Evolutionary conservation across 2,888 invertebrate species (phyloP), one percentile per base, ranked within the genome.

Genomic region (Yponomeuta cagnagella): DNA sequence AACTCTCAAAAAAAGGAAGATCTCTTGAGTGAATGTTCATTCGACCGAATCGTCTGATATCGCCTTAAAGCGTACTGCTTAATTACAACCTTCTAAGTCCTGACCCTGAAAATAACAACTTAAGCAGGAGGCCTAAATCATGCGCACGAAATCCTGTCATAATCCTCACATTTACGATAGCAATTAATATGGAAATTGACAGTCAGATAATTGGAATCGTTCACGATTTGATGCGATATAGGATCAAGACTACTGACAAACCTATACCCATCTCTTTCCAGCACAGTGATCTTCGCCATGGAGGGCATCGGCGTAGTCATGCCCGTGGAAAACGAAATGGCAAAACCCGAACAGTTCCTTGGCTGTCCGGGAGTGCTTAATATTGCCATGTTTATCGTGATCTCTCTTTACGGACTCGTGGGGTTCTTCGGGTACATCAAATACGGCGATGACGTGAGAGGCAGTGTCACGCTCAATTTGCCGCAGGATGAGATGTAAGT

Each of bases 201-300:
- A 23, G 23, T 23, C 23, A 23, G 23, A 23, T 23, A 23, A 23
- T 23, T 23, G 23, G 23, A 23, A 23, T 23, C 23, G 23, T 23
- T 23, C 23, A 23, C 23, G 23, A 23, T 23, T 23, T 23, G 23
- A 23, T 23, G 23, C 23, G 23, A 23, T 23, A 23, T 23, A 23
- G 23, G 23, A 23, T 8, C 8, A 5, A 6, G 43, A 43, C 43
- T 8, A 43, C 43, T 58, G 3, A 58, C 15, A 15, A 58, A 58
- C 52, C 5, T 15, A 15, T 15, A 15, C 2, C 52, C 5, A 15
- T 58, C 43, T 72, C 70, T 23, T 48, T 30, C 63, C 81, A 94
- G 98, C 70, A 99, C 98, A 0, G 98, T 98, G 0, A 95, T 99
- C 76, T 99, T 98, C 83, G 98, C 99, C 3, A 98, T 99, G 95